A percentile compares a stretch with the other conserved stretches of the same genome.
Evolutionary conservation across 1,140 invertebrate genomes (phyloP).

Genomic region (Oedothorax gibbosus): DNA sequence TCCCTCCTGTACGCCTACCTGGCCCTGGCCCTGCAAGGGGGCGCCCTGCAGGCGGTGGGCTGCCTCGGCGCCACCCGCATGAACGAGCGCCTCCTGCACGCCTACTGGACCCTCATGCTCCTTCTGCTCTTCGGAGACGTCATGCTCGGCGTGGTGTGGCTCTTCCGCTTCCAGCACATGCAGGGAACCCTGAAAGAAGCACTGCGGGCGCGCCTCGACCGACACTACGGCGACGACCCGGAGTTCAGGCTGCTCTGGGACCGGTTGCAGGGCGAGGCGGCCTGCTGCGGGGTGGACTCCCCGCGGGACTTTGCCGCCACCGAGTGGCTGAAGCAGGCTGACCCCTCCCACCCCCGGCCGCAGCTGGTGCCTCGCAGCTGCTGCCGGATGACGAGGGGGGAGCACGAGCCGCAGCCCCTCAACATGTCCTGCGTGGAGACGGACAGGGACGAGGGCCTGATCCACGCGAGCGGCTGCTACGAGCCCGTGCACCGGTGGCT

Average conservation of each 20-base stretch:
- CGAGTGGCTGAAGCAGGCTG: constrained; percentile 51
- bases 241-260: constrained; percentile 84
- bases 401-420: constrained; percentile 28
- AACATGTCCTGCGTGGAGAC: constrained; percentile 45
- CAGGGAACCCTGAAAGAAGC: constrained; percentile 78
- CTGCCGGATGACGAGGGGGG: constrained; percentile 43
- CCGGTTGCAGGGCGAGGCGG: constrained; percentile 78
- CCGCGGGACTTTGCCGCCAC: constrained; percentile 74
- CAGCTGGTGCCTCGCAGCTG: constrained; percentile 63
- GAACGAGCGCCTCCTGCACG: constrained; percentile 82
- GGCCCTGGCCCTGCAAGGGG: constrained; percentile 77
- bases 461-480: constrained; percentile 74
- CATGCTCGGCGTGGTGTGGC: constrained; percentile 87
- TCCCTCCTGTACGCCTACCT: constrained; percentile 87
- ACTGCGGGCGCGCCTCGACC: constrained; percentile 73
- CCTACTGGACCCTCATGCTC: constrained; percentile 85
- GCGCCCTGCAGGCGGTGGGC: constrained; percentile 78
- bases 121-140: constrained; percentile 85
- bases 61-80: constrained; percentile 83
- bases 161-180: constrained; percentile 83
- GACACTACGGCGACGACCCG: constrained; percentile 78
- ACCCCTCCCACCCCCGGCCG: constrained; percentile 20
- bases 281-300: constrained; percentile 82
- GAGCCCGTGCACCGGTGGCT: constrained; percentile 79
- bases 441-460: constrained; percentile 19